These are phyloP conservation scores for Ornithoptera alexandrae DNA, from an alignment of 2,888 invertebrate genomes.

Conservation along the genomic window DNA sequence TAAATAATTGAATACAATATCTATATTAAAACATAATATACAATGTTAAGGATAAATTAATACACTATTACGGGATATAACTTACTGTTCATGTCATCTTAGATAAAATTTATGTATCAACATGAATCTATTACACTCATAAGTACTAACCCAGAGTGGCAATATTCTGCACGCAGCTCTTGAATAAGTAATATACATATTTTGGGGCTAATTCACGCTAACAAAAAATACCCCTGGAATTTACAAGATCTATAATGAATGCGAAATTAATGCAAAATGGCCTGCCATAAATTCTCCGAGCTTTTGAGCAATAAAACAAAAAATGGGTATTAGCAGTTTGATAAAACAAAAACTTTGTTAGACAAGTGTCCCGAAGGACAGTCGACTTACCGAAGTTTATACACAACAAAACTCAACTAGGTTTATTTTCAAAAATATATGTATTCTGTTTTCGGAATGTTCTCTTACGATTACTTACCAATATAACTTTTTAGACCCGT, in stretches of 20 bases:
- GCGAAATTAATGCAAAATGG: conserved; percentile 76
- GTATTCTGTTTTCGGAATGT: conserved; percentile 1
- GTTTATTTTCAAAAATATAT: conserved; percentile 25
- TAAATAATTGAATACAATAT: too few relatives aligned
- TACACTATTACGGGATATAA: conserved; percentile 19
- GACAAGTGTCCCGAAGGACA: conserved; percentile 65
- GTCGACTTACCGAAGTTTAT: conserved; percentile 36
- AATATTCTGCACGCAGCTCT: conserved; percentile 42
- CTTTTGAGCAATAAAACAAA: conserved; percentile 74
- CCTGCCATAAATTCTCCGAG: conserved; percentile 71
- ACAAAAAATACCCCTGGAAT: conserved; percentile 56
- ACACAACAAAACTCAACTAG: conserved; percentile 13
- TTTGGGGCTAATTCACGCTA: conserved; percentile 55
- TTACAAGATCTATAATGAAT: conserved; percentile 72
- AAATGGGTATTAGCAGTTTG: conserved; percentile 74
- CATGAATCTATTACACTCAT: conserved; percentile 22
- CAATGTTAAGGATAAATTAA: not conserved
- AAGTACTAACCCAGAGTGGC: conserved; percentile 16
- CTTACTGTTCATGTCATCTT: conserved; percentile 32
- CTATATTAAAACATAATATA: too few relatives aligned
- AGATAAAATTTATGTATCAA: conserved; percentile 17
- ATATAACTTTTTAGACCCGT: not conserved
- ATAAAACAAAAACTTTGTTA: conserved; percentile 75
- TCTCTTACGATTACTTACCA: not conserved
- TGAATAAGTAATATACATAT: conserved; percentile 41